These are phyloP conservation scores for Bombus difficillimus DNA, from an alignment of 1,140 invertebrate species.

Conservation along the genomic window DNA sequence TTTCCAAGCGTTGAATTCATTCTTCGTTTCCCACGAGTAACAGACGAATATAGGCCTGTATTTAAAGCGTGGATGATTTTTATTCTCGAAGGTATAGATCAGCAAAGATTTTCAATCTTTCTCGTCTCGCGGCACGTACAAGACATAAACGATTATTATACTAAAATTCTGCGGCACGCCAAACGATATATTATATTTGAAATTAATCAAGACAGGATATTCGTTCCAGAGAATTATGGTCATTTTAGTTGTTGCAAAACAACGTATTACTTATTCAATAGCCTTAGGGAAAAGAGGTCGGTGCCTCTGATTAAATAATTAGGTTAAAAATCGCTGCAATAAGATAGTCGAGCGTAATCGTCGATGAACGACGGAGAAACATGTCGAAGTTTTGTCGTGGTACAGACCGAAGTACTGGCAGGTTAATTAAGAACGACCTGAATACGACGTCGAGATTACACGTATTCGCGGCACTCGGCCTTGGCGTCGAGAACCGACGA, in stretches of 20 bases:
- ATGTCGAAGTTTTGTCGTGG: constrained; percentile 27
- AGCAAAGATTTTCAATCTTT: too few species aligned
- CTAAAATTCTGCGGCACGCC: too few species aligned
- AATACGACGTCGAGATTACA: constrained; percentile 61
- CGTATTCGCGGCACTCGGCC: constrained; percentile 53
- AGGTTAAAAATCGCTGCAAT: too few species aligned
- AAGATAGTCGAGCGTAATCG: not conserved
- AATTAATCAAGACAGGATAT: too few species aligned
- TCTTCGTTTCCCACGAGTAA: not conserved
- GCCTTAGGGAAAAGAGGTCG: too few species aligned
- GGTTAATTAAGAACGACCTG: constrained; percentile 68
- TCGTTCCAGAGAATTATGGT: too few species aligned
- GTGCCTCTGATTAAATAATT: too few species aligned
- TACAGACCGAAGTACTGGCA: constrained; percentile 22
- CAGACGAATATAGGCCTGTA: not conserved
- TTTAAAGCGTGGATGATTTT: not conserved
- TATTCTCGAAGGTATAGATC: not conserved
- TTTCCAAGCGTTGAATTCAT: not conserved
- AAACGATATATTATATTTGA: too few species aligned
- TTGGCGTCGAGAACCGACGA: constrained; percentile 56
- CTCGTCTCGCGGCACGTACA: too few species aligned
- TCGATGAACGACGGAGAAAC: constrained; percentile 8
- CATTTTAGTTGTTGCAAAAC: too few species aligned
- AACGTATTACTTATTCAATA: too few species aligned
- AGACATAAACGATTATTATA: too few species aligned